phyloP scores from a whole-genome alignment of 2,888 invertebrate genomes.

The Epinotia brunnichana region DNA sequence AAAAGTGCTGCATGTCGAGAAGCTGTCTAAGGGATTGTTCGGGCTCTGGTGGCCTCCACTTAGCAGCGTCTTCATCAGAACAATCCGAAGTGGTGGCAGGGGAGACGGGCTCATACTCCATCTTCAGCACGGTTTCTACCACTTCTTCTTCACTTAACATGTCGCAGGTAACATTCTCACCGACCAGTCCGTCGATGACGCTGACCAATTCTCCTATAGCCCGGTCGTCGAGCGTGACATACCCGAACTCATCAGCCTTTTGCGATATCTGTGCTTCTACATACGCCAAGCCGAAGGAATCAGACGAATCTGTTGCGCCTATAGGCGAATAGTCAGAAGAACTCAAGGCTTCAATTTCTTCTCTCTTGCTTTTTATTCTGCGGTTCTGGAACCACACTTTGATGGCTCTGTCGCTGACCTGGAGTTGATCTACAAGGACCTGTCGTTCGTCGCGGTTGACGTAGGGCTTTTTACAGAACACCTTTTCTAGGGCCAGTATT shows the following conservation, averaged over 20 bases:
- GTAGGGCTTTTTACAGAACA: conserved; percentile 87
- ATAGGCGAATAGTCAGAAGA: conserved; percentile 33
- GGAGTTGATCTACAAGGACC: conserved; percentile 84
- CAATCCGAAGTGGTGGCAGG: conserved; percentile 57
- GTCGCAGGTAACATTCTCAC: conserved; percentile 40
- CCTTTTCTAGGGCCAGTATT: conserved; percentile 87
- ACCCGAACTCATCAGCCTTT: conserved; percentile 60
- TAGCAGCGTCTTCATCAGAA: conserved; percentile 50
- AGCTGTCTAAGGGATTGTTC: conserved; percentile 53
- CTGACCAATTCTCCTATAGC: conserved; percentile 56
- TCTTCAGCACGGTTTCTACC: conserved; percentile 32
- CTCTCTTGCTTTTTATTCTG: conserved; percentile 86
- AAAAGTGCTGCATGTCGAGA: conserved; percentile 51
- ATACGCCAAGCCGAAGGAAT: conserved; percentile 51
- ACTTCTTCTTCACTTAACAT: conserved; percentile 34
- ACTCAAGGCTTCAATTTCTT: conserved; percentile 50
- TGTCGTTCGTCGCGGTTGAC: conserved; percentile 87
- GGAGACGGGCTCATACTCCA: conserved; percentile 66
- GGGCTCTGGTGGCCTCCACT: conserved; percentile 49
- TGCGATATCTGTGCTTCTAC: conserved; percentile 60
- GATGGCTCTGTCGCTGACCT: conserved; percentile 87
- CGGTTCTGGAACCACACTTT: conserved; percentile 93
- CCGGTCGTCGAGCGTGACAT: conserved; percentile 61
- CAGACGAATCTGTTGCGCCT: conserved; percentile 24
- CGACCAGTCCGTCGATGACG: conserved; percentile 57